Conservation (phyloP, 2,888 invertebrate genomes). For the Lasius fuliginosus region DNA sequence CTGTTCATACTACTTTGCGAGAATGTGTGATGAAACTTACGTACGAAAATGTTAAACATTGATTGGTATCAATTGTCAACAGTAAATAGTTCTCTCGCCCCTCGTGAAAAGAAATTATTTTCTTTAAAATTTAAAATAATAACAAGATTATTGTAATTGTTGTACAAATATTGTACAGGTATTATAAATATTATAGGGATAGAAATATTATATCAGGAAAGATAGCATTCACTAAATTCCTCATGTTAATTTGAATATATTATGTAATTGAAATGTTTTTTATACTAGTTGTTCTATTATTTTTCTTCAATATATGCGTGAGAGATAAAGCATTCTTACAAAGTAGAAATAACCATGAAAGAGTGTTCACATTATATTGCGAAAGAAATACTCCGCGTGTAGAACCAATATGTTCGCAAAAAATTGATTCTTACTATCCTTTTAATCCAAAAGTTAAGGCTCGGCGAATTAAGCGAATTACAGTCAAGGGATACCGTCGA, state of each 20-base stretch:
- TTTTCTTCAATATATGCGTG: background rate
- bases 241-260: background rate
- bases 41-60: background rate
- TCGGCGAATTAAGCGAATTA: conserved; percentile 54
- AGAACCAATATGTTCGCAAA: background rate
- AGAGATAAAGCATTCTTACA: background rate
- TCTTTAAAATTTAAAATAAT: background rate
- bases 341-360: background rate
- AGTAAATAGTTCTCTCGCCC: background rate
- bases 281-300: background rate
- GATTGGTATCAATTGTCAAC: background rate
- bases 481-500: conserved; percentile 11
- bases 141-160: background rate
- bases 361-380: background rate
- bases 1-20: background rate
- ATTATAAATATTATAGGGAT: background rate
- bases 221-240: background rate
- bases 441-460: conserved; percentile 65
- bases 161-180: background rate
- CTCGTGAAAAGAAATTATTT: background rate
- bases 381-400: background rate
- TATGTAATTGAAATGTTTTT: background rate
- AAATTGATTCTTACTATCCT: conserved; percentile 24
- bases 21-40: background rate
- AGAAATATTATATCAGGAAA: background rate